phyloP scores from a whole-genome alignment of 2,888 invertebrate genomes.

The Cyclophora albipunctata region DNA sequence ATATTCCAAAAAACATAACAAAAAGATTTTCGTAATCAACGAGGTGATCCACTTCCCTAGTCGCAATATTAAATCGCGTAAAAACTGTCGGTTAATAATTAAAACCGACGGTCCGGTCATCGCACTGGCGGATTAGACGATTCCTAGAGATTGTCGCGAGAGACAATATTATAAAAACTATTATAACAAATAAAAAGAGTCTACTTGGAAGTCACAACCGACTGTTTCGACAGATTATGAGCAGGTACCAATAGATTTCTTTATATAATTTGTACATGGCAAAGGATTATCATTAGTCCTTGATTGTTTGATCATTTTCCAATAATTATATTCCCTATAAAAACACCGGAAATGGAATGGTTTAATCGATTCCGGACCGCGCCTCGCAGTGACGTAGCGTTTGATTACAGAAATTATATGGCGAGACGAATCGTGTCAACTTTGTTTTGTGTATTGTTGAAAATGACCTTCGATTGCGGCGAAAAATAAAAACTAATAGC shows the following conservation, averaged over 20 bases:
- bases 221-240: slow-evolving; percentile 64
- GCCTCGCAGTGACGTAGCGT: slow-evolving; percentile 64
- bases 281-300: slow-evolving; percentile 60
- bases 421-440: slow-evolving; percentile 63
- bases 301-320: slow-evolving; percentile 67
- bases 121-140: slow-evolving; percentile 25
- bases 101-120: slow-evolving; percentile 55
- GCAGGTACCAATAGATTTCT: slow-evolving; percentile 55
- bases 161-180: slow-evolving; percentile 36
- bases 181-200: slow-evolving; percentile 63
- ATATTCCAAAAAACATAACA: slow-evolving; percentile 55
- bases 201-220: slow-evolving; percentile 71
- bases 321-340: slow-evolving; percentile 66
- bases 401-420: slow-evolving; percentile 72
- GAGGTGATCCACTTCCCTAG: slow-evolving; percentile 66
- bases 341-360: slow-evolving; percentile 70
- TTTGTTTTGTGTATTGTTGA: slow-evolving; percentile 68
- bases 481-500: slow-evolving; percentile 70
- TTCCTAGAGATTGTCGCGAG: no score
- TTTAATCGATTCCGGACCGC: slow-evolving; percentile 69
- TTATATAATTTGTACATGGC: slow-evolving; percentile 48
- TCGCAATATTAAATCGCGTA: slow-evolving; percentile 63
- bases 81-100: slow-evolving; percentile 67
- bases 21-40: slow-evolving; percentile 67
- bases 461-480: slow-evolving; percentile 54